Base-by-base conservation (phyloP, 2,888 invertebrate species). In the Sphaerophoria taeniata region DNA sequence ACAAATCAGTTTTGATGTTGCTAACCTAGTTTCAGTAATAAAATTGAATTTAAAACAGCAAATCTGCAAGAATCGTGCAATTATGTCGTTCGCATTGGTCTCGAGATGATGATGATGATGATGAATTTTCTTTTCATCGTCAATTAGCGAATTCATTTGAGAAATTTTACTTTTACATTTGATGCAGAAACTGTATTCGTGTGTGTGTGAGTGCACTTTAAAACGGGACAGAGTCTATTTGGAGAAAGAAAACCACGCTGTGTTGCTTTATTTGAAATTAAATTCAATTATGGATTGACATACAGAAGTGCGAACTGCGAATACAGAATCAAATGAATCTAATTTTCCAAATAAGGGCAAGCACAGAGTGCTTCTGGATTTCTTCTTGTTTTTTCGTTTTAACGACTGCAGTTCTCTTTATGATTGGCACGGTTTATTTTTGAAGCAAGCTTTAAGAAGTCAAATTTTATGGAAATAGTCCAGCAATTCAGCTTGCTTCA, bases 81-180 rank as follows among this genome's bases (percentile, higher is more conserved):
- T 85, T 73, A 80, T 80, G 84, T 80, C 84, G 75, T 80, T 79
- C 39, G 67, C 47, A 71, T 63, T 74, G 61, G 43, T 72, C 34
- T 69, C 51, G 24, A 60, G 56, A 47, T n/a, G 45, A 45, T 45
- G 45, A 45, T n/a, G 47, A 47, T 16, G 49, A 60, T 60, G 60
- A 67, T n/a, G n/a, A n/a, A n/a, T 85, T 85, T 85, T 85, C 72
- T 85, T 85, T 76, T 80, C 63, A 85, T 80, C 75, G 56, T 53
- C 80, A 76, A 79, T 80, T 69, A 73, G 56, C 55, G 24, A 76
- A 67, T 81, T 76, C 81, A 80, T 76, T 69, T 73, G 75, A 61
- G 80, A 85, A 72, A 75, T 12, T 73, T 16, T 67, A 53, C 53
- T 67, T 67, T 67, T 67, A 53, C 53, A 43, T 43, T 51, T 51